Conservation (phyloP, 2,888 invertebrate species). For the Penaeus monodon region DNA sequence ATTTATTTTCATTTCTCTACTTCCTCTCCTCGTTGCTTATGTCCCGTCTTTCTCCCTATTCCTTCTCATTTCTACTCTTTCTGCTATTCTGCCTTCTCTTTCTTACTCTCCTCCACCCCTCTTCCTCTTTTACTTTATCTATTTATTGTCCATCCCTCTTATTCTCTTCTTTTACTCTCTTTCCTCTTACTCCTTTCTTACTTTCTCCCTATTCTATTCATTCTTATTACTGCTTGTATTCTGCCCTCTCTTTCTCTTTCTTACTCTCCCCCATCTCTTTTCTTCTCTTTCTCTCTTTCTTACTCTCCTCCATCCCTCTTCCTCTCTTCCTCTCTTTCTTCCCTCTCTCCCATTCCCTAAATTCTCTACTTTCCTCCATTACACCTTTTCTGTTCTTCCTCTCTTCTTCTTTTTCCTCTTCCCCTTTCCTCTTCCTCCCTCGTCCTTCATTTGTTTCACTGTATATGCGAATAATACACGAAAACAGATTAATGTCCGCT, state of each 20-base stretch:
- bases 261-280: background rate
- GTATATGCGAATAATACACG: too few species aligned
- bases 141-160: background rate
- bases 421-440: too few species aligned
- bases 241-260: background rate
- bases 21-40: too few species aligned
- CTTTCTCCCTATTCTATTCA: too few species aligned
- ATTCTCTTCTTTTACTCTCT: too few species aligned
- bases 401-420: background rate
- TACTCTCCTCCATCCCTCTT: background rate
- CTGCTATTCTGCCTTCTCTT: background rate
- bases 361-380: too few species aligned
- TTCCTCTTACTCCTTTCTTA: too few species aligned
- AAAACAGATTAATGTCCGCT: too few species aligned
- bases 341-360: too few species aligned
- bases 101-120: background rate
- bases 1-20: too few species aligned
- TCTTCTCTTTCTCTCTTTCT: background rate
- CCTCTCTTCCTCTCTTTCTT: background rate
- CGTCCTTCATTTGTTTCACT: too few species aligned
- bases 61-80: background rate
- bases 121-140: background rate
- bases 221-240: conserved; percentile 3
- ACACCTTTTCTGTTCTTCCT: too few species aligned
- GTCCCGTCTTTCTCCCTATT: background rate